Evolutionary conservation across 2,888 invertebrate genomes (phyloP).

Genomic region (Phalera bucephala): DNA sequence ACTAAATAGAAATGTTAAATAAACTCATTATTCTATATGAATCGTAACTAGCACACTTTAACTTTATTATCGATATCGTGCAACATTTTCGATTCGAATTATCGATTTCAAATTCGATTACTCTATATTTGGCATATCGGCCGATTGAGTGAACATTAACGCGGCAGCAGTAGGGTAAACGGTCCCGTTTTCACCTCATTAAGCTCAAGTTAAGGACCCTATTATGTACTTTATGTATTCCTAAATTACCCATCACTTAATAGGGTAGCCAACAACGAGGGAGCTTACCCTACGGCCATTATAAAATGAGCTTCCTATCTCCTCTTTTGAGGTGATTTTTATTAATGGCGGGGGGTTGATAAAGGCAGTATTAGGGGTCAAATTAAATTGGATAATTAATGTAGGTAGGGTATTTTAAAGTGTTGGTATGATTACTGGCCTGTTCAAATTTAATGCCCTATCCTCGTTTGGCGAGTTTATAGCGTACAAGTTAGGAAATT

Average conservation of each 20-base stretch:
- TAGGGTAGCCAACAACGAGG: slow-evolving; percentile 63
- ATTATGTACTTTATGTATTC: slow-evolving; percentile 83
- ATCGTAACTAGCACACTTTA: slow-evolving; percentile 9
- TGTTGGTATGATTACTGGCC: slow-evolving; percentile 75
- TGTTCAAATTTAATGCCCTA: slow-evolving; percentile 76
- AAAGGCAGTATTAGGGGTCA: slow-evolving; percentile 37
- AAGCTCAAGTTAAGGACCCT: slow-evolving; percentile 76
- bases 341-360: slow-evolving; percentile 10
- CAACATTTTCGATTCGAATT: slow-evolving; percentile 27
- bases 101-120: slow-evolving; percentile 33
- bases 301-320: slow-evolving; percentile 41
- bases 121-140: slow-evolving; percentile 39
- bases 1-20: no score
- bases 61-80: slow-evolving; percentile 21
- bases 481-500: slow-evolving; percentile 57
- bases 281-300: slow-evolving; percentile 61
- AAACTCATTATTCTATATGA: no score
- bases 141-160: slow-evolving; percentile 58
- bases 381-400: slow-evolving; percentile 46
- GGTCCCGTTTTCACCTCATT: slow-evolving; percentile 80
- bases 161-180: slow-evolving; percentile 56
- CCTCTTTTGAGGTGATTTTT: slow-evolving; percentile 24
- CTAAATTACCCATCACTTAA: slow-evolving; percentile 83
- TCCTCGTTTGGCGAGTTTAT: slow-evolving; percentile 48
- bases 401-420: slow-evolving; percentile 73